phyloP scores from a whole-genome alignment of 1,140 invertebrate species.

The Euwallacea fornicatus region DNA sequence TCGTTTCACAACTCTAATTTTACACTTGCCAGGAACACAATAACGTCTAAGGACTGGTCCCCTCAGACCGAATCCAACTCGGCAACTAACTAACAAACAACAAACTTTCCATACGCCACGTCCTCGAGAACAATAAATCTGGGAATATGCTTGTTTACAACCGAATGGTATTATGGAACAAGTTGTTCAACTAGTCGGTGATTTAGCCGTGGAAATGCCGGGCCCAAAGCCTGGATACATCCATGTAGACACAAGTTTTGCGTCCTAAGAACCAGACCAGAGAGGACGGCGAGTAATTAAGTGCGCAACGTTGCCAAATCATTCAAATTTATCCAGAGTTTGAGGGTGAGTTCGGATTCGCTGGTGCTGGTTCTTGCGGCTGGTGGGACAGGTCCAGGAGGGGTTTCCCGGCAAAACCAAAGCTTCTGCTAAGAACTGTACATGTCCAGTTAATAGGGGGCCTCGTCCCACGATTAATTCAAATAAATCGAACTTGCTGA shows the following conservation, averaged over 20 bases:
- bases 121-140: conserved; percentile 31
- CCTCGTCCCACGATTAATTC: too few relatives aligned
- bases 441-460: too few relatives aligned
- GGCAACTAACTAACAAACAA: conserved; percentile 1
- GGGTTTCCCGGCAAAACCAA: too few relatives aligned
- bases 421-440: too few relatives aligned
- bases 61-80: not conserved
- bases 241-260: conserved; percentile 32
- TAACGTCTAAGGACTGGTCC: too few relatives aligned
- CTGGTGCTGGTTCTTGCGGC: too few relatives aligned
- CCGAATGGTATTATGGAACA: conserved; percentile 38
- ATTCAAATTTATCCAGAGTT: not conserved
- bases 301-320: not conserved
- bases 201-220: conserved; percentile 33
- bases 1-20: too few relatives aligned
- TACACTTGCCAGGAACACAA: too few relatives aligned
- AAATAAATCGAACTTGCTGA: too few relatives aligned
- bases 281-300: conserved; percentile 3
- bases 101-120: conserved; percentile 24
- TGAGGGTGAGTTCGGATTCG: too few relatives aligned
- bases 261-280: conserved; percentile 11
- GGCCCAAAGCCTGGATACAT: conserved; percentile 33
- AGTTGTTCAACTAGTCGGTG: conserved; percentile 37
- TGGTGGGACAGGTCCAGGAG: too few relatives aligned
- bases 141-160: conserved; percentile 38